Evolutionary conservation across 2,113 vertebrate genomes (phyloP).

Genomic region (human (Homo sapiens)): DNA sequence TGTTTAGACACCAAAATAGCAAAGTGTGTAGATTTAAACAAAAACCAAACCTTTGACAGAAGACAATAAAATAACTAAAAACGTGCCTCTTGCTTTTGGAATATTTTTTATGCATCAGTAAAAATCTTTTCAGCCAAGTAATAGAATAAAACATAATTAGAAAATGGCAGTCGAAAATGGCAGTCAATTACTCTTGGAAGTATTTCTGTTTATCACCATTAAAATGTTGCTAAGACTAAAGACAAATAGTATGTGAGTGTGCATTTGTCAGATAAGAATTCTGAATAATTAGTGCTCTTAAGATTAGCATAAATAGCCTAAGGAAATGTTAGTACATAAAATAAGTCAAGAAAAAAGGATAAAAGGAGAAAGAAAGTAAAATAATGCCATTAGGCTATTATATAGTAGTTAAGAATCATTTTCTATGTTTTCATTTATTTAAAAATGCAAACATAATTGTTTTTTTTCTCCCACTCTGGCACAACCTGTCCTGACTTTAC

Average conservation of each 20-base stretch:
- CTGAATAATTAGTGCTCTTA: slow-evolving; percentile 78
- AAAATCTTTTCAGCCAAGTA: slow-evolving; percentile 72
- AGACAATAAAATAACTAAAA: slow-evolving; percentile 62
- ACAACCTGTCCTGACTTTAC: background rate
- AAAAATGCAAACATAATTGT: background rate
- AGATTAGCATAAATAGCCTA: slow-evolving; percentile 73
- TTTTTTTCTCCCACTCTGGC: background rate
- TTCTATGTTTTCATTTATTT: background rate
- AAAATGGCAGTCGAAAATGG: slow-evolving; percentile 80
- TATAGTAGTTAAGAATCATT: background rate
- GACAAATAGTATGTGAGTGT: slow-evolving; percentile 76
- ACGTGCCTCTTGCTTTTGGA: slow-evolving; percentile 29
- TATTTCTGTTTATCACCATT: slow-evolving; percentile 82
- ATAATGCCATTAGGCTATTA: background rate
- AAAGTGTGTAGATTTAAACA: slow-evolving; percentile 15
- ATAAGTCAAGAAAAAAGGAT: slow-evolving; percentile 15
- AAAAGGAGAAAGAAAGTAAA: slow-evolving; percentile 42
- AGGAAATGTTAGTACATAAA: slow-evolving; percentile 54
- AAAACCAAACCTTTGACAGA: slow-evolving; percentile 37
- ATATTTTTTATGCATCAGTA: slow-evolving; percentile 75
- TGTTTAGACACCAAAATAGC: background rate
- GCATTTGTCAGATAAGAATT: slow-evolving; percentile 83
- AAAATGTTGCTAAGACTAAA: slow-evolving; percentile 79
- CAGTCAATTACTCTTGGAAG: slow-evolving; percentile 80
- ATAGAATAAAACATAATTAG: slow-evolving; percentile 80